These are phyloP conservation scores for Limnephilus rhombicus DNA, from an alignment of 2,888 invertebrate genomes.

Conservation along the genomic window DNA sequence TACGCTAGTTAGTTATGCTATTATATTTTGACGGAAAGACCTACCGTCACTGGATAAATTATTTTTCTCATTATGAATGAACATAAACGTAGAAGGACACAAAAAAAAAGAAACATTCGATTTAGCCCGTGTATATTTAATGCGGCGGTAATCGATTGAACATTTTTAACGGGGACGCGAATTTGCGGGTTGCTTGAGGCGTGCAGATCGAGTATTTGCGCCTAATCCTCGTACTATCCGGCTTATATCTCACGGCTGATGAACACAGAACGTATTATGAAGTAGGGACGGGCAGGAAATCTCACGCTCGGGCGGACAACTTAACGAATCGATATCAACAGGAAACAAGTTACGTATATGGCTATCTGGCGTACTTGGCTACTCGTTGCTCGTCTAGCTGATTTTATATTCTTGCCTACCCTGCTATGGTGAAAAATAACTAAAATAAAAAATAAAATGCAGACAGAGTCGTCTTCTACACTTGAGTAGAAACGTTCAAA, in stretches of 20 bases:
- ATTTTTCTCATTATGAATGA: not conserved
- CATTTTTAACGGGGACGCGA: conserved; percentile 36
- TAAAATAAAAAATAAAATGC: not conserved
- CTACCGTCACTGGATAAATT: not conserved
- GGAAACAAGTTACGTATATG: conserved; percentile 17
- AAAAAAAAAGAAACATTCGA: not conserved
- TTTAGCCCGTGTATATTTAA: not conserved
- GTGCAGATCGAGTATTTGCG: conserved; percentile 37
- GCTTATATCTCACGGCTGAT: conserved; percentile 58
- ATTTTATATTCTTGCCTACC: not conserved
- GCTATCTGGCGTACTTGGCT: not conserved
- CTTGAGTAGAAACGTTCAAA: not conserved
- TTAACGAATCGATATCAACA: conserved; percentile 38
- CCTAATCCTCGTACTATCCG: conserved; percentile 58
- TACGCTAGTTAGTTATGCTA: not conserved
- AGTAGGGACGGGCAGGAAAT: not conserved
- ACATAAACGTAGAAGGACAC: not conserved
- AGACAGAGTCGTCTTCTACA: not conserved
- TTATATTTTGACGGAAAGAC: not conserved
- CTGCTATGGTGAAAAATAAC: not conserved
- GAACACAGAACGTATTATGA: conserved; percentile 56
- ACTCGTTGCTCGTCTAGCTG: not conserved
- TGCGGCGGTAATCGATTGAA: conserved; percentile 16
- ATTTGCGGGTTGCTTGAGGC: conserved; percentile 16
- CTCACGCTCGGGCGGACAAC: conserved; percentile 34